These are phyloP conservation scores for Nymphalis c-album DNA, from an alignment of 2,888 invertebrate genomes.

Conservation along the genomic window DNA sequence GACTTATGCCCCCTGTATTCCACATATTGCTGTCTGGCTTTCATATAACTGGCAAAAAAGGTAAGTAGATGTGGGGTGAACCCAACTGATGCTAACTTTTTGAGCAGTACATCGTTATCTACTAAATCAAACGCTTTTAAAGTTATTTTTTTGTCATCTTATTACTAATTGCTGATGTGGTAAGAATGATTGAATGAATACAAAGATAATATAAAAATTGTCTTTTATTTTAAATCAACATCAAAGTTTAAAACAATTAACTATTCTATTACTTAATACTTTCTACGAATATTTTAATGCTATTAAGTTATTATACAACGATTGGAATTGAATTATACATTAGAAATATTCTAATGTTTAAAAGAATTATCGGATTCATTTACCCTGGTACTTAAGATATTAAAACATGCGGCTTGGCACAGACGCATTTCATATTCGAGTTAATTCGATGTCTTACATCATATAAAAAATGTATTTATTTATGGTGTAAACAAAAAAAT, in stretches of 20 bases:
- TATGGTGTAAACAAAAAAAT: constrained; percentile 15
- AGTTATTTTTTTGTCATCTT: neutral
- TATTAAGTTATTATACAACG: constrained; percentile 42
- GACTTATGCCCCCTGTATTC: no score
- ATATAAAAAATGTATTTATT: constrained; percentile 11
- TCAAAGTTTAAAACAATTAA: constrained; percentile 57
- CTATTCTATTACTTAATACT: constrained; percentile 44
- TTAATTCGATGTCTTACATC: constrained; percentile 50
- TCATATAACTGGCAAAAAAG: no score
- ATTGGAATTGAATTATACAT: constrained; percentile 41
- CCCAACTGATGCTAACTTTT: no score
- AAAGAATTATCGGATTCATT: constrained; percentile 31
- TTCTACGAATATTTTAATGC: constrained; percentile 40
- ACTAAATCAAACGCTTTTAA: no score
- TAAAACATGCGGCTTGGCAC: constrained; percentile 55
- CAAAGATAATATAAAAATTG: constrained; percentile 41
- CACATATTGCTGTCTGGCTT: no score
- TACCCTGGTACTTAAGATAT: constrained; percentile 69
- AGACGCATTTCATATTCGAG: constrained; percentile 39
- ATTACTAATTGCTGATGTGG: neutral
- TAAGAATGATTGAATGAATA: constrained; percentile 21
- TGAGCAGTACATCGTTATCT: no score
- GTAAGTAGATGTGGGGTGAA: no score
- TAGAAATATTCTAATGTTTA: constrained; percentile 37
- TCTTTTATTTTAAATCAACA: constrained; percentile 62